Percentiles rank a stretch among this genome's conserved stretches.
Evolutionary conservation across 1,140 invertebrate genomes (phyloP).

Genomic region (Alviniconcha marisindica): DNA sequence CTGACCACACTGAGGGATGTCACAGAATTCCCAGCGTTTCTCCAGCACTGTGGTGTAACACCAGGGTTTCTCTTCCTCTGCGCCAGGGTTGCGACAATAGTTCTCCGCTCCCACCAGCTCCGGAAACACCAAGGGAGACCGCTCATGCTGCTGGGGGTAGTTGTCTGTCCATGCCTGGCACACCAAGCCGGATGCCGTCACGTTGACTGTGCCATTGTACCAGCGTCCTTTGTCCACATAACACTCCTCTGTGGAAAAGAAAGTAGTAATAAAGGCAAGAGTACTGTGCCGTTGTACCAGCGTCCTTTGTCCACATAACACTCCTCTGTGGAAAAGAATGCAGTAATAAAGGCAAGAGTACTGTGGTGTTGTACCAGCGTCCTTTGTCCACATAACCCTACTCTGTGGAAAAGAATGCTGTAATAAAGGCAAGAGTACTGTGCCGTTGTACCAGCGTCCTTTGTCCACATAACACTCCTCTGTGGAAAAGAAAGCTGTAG

Average conservation of each 20-base stretch:
- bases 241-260: constrained; percentile 78
- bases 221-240: constrained; percentile 89
- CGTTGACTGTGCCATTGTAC: constrained; percentile 92
- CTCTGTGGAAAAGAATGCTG: constrained; percentile 57
- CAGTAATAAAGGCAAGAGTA: no score
- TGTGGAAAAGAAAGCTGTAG: constrained; percentile 52
- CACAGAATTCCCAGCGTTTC: constrained; percentile 93
- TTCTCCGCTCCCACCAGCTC: constrained; percentile 93
- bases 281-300: constrained; percentile 93
- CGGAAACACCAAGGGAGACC: constrained; percentile 89
- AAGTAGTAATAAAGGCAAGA: no score
- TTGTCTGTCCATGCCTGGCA: constrained; percentile 95
- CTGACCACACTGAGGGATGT: constrained; percentile 68
- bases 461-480: constrained; percentile 86
- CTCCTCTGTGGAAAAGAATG: constrained; percentile 58
- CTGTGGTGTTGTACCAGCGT: constrained; percentile 92
- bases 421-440: no score
- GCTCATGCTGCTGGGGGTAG: constrained; percentile 89
- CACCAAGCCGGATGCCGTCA: constrained; percentile 87
- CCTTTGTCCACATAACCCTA: constrained; percentile 88
- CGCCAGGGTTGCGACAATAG: constrained; percentile 96
- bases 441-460: constrained; percentile 93
- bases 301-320: constrained; percentile 90
- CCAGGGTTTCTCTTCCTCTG: constrained; percentile 94
- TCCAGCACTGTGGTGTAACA: constrained; percentile 89